Evolutionary conservation across 2,113 vertebrate species (phyloP), one percentile per base, ranked within the genome.

Genomic region (Platichthys stellatus): DNA sequence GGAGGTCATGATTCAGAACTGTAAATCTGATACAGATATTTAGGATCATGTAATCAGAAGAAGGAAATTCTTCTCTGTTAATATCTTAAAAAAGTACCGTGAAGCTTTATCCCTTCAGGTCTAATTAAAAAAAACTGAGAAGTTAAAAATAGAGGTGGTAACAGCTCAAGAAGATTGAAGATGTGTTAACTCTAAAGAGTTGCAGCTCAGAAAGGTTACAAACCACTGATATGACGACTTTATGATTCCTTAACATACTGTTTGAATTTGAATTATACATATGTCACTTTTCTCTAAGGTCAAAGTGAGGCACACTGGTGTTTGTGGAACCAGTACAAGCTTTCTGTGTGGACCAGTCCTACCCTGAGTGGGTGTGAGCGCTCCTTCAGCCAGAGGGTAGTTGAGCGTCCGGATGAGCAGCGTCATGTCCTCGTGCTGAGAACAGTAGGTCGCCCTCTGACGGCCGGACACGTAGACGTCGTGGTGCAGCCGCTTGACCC

Each of bases 401-500:
- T 96, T 96, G 35, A 99, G 95, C 72, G 96, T 96, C 88, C 98
- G 95, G 77, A 99, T 95, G 74, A 99, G 95, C 86, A 99, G 92
- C 0, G 97, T 99, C 98, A 99, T 98, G 93, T 99, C 98, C 86
- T 99, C 98, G 0, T 99, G 98, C n/a, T 94, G 90, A 0, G 95
- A 93, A 80, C 97, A 97, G 92, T 94, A 95, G 51, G 95, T 88
- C 10, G 97, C 96, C n/a, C 96, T 93, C 80, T 98, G 80, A 92
- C 96, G 90, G 1, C 97, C 97, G 0, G 96, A 97, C 84, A 94
- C 95, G 18, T 95, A 98, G 21, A 96, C 96, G 82, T 98, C 98
- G 0, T 97, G 93, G 83, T 99, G 98, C 75, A 99, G 95, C 45
- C 97, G 94, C 56, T 95, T 97, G 12, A 99, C 94, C 0, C 98